Conservation (phyloP, 2,113 vertebrate species). For the Illadopsis cleaveri region DNA sequence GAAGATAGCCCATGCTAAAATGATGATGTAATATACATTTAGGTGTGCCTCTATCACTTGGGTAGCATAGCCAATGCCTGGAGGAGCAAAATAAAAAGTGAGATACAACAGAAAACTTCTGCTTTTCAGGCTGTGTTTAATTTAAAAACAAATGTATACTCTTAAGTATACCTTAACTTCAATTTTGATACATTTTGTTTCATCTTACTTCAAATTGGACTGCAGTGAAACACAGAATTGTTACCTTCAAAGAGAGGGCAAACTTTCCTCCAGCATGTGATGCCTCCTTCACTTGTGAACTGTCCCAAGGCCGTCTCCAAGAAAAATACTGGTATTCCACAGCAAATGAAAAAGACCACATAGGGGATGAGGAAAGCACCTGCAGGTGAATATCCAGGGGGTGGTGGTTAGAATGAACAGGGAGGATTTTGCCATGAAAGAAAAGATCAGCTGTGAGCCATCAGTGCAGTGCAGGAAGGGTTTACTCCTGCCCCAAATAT, state of each 20-base stretch:
- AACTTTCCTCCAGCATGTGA: conserved; percentile 97
- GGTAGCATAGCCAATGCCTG: conserved; percentile 97
- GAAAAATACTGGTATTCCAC: conserved; percentile 98
- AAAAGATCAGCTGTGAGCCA: neutral
- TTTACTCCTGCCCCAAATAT: neutral
- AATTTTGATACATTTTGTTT: neutral
- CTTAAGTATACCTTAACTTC: neutral
- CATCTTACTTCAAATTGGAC: neutral
- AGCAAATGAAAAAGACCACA: conserved; percentile 97
- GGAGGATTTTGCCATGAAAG: neutral
- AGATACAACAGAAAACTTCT: neutral
- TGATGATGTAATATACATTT: conserved; percentile 97
- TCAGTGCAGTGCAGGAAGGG: neutral
- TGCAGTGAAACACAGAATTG: neutral
- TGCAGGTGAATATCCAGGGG: conserved; percentile 50
- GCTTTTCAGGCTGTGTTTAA: neutral
- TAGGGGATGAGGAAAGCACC: conserved; percentile 98
- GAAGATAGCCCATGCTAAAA: conserved; percentile 98
- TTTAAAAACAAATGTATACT: neutral
- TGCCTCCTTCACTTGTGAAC: conserved; percentile 97
- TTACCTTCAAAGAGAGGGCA: conserved; percentile 98
- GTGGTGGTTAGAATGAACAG: neutral
- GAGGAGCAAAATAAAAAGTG: neutral
- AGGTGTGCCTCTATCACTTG: conserved; percentile 97
- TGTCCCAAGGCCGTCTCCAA: conserved; percentile 97